Percentiles rank a stretch among this genome's conserved stretches.
phyloP scores from a whole-genome alignment of 2,888 invertebrate genomes.

The Argyresthia goedartella region DNA sequence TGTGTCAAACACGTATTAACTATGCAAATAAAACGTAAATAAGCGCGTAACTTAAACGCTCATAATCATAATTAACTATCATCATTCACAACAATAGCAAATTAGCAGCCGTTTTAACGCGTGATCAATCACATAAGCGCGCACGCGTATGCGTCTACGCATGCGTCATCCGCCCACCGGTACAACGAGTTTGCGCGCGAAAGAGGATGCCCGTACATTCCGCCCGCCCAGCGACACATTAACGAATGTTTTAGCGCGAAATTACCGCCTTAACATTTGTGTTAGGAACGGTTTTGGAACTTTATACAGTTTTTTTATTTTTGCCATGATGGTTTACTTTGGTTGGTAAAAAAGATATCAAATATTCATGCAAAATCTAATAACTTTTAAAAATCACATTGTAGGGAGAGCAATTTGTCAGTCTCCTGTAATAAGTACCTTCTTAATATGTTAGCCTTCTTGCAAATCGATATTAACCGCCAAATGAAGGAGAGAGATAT shows the following conservation, averaged over 20 bases:
- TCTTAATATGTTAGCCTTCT: no score
- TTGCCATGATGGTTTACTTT: background rate
- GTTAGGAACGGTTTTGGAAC: background rate
- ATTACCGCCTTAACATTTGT: background rate
- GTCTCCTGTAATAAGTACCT: no score
- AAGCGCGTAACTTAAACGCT: background rate
- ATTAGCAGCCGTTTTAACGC: background rate
- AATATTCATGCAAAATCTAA: background rate
- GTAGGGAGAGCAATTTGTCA: no score
- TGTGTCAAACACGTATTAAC: background rate
- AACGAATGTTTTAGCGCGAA: background rate
- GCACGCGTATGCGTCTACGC: background rate
- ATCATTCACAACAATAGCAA: background rate
- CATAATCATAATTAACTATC: background rate
- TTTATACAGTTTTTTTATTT: background rate
- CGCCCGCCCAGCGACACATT: slow-evolving; percentile 1
- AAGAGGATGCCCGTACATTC: slow-evolving; percentile 1
- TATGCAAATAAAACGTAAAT: background rate
- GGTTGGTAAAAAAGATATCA: background rate
- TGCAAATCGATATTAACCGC: no score
- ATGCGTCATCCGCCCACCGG: background rate
- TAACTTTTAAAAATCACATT: background rate
- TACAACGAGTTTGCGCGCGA: background rate
- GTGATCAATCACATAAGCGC: background rate
- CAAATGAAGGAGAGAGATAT: no score